These are phyloP conservation scores for Ibidorhyncha struthersii DNA, from an alignment of 2,113 vertebrate species.

Conservation along the genomic window DNA sequence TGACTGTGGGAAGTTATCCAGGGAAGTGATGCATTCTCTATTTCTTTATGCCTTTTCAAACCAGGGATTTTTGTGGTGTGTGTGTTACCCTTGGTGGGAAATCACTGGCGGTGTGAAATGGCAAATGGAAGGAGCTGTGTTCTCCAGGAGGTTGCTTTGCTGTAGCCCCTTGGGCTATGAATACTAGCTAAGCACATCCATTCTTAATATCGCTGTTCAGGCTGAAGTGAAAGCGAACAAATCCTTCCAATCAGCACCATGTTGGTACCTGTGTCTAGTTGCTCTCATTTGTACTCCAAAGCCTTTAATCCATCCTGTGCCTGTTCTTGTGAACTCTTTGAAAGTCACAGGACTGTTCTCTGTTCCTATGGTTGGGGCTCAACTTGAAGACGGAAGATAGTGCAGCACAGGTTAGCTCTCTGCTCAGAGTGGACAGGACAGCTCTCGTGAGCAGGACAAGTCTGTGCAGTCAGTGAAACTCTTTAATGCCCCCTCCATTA, in stretches of 20 bases:
- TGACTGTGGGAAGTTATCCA: neutral
- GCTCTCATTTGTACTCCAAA: neutral
- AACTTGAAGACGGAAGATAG: neutral
- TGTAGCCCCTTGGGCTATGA: neutral
- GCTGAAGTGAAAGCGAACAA: neutral
- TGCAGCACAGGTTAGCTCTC: neutral
- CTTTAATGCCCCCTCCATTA: neutral
- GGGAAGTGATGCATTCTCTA: neutral
- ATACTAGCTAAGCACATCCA: neutral
- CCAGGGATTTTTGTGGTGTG: neutral
- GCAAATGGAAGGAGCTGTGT: neutral
- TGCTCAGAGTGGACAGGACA: neutral
- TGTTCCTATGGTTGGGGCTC: neutral
- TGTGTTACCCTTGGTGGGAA: neutral
- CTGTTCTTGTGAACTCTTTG: neutral
- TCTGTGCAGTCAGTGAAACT: neutral
- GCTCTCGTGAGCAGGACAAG: neutral
- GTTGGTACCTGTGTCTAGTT: neutral
- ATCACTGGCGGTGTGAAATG: neutral
- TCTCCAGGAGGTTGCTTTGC: neutral
- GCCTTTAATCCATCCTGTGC: neutral
- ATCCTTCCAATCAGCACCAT: neutral
- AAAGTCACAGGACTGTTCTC: neutral
- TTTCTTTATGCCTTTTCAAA: conserved; percentile 12
- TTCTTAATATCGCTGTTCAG: neutral